Percentiles rank a stretch among this genome's conserved stretches.
Evolutionary conservation across 2,888 invertebrate genomes (phyloP).

Genomic region (Tipula vernalis): DNA sequence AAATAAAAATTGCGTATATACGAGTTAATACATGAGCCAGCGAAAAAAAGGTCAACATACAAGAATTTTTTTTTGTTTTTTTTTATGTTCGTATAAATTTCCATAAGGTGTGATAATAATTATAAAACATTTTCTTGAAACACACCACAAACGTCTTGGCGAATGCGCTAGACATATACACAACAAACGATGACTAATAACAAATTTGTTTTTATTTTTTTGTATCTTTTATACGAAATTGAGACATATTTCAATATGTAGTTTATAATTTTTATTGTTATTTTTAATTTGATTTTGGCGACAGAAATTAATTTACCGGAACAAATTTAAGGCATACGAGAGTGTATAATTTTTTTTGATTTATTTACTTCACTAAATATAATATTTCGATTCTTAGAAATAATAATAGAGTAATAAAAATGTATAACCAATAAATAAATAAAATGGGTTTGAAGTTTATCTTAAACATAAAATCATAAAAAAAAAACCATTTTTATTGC

Average conservation of each 20-base stretch:
- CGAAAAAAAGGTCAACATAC: not conserved
- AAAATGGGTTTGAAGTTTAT: not conserved
- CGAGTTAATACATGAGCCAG: not conserved
- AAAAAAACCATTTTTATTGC: not conserved
- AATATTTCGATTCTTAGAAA: not conserved
- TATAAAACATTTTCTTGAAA: not conserved
- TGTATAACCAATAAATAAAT: not conserved
- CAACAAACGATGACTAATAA: not conserved
- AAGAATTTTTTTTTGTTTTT: not conserved
- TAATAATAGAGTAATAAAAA: not conserved
- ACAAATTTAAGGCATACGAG: not conserved
- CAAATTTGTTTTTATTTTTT: not conserved
- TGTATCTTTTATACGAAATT: not conserved
- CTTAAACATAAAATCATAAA: not conserved
- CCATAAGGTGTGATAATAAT: not conserved
- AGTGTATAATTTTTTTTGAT: not conserved
- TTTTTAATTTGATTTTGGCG: not conserved
- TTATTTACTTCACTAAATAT: not conserved
- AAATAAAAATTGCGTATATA: not conserved
- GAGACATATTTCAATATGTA: not conserved
- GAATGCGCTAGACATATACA: not conserved
- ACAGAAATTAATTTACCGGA: conserved; percentile 4
- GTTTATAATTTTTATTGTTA: not conserved
- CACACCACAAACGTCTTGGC: not conserved
- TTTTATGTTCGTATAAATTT: not conserved